Evolutionary conservation across 2,797 vertebrate genomes (phyloP), one percentile per base, ranked within the genome.

Genomic region (Nasua narica): DNA sequence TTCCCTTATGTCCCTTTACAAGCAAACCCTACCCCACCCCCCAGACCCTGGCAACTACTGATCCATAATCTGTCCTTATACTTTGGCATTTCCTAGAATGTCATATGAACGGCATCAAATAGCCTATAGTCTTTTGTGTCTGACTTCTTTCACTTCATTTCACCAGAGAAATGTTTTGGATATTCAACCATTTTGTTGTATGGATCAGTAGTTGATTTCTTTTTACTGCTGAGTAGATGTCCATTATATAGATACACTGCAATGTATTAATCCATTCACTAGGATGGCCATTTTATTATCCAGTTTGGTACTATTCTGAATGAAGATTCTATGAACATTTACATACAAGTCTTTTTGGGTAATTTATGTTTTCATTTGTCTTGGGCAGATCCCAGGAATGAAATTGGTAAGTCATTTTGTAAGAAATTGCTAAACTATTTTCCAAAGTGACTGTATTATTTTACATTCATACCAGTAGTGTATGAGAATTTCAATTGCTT

Each of bases 281-380:
- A 32, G 79, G 91, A 87, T 89, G 37, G 48, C 27, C 81, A 32
- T 86, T 89, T 90, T 89, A 86, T 35, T 90, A 92, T 84, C 72
- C n/a, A 87, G 52, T 76, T 43, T 91, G 52, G 21, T 21, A 72
- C 9, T 78, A 19, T 72, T 94, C 43, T 92, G 35, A 90, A 52
- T 82, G 83, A 88, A 95, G 46, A 40, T 23, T 87, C 60, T 87
- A 7, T n/a, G 37, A 82, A 92, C 9, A 62, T 76, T 90, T 83
- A 54, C 16, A 78, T 62, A n/a, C 4, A 56, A 79, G 37, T 58
- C 32, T 87, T 90, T 88, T 82, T 77, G 23, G 77, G 23, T 82
- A 92, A 69, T 82, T 92, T 90, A 50, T 91, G 23, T 60, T 95
- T 94, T 87, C 48, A 52, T 90, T 94, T 93, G 52, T 97, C 77